Conservation (phyloP, 1,140 invertebrate species). For the Contarinia nasturtii region DNA sequence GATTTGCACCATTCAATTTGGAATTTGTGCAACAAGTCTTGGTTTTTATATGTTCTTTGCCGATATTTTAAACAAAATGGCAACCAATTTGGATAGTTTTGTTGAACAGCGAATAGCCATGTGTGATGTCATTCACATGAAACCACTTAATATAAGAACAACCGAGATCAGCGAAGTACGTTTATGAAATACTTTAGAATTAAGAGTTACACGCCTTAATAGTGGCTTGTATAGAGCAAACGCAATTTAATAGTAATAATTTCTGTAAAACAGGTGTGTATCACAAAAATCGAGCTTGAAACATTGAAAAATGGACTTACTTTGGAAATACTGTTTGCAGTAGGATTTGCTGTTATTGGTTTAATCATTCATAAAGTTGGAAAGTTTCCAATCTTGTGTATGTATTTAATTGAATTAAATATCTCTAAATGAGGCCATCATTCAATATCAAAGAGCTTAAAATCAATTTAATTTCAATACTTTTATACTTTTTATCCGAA, state of each 20-base stretch:
- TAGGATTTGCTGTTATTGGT: conserved; percentile 7
- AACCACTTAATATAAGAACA: not conserved
- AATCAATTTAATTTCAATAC: not conserved
- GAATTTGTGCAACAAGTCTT: conserved; percentile 6
- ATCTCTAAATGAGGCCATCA: no score
- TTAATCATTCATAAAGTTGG: conserved; percentile 6
- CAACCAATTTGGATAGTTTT: conserved; percentile 5
- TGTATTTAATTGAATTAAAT: no score
- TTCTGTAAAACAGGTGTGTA: conserved; percentile 1
- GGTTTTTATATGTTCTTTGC: conserved; percentile 11
- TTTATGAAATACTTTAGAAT: no score
- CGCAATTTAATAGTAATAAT: no score
- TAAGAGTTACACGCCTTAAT: no score
- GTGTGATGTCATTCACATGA: conserved; percentile 7
- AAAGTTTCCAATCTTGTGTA: conserved; percentile 7
- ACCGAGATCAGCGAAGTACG: no score
- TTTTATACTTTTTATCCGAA: no score
- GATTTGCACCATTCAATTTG: conserved; percentile 7
- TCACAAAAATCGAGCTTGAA: conserved; percentile 5
- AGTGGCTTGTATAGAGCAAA: not conserved
- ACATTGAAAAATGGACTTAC: conserved; percentile 7
- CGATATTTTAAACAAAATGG: conserved; percentile 8
- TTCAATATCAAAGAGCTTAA: no score
- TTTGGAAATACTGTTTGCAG: conserved; percentile 8
- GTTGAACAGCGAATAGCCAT: conserved; percentile 4